Percentiles rank a stretch among this genome's conserved stretches.
These are phyloP conservation scores for Papilio helenus DNA, from an alignment of 1,140 invertebrate genomes.

Conservation along the genomic window DNA sequence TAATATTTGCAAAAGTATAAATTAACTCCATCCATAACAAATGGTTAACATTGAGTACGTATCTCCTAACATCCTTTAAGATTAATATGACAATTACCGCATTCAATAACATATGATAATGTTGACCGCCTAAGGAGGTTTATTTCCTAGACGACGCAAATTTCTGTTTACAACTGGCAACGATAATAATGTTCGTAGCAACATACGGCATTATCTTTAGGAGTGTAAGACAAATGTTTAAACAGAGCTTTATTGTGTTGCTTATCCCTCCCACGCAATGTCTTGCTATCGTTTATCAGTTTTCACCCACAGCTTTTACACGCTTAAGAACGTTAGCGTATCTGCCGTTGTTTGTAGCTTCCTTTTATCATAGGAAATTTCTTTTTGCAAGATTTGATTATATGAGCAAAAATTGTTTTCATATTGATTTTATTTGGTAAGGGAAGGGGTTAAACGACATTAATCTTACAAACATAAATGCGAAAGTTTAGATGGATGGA, in stretches of 20 bases:
- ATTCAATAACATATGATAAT: constrained; percentile 5
- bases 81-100: neutral
- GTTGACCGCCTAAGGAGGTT: constrained; percentile 20
- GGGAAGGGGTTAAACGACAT: too few species aligned
- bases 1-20: too few species aligned
- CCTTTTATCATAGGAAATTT: neutral
- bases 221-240: constrained; percentile 67
- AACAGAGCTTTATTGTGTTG: constrained; percentile 58
- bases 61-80: neutral
- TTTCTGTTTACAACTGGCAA: constrained; percentile 56
- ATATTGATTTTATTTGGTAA: neutral
- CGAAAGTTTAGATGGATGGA: too few species aligned
- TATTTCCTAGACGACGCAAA: constrained; percentile 47
- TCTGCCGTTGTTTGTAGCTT: neutral
- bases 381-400: neutral
- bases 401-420: neutral
- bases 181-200: constrained; percentile 62
- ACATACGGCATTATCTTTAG: constrained; percentile 61
- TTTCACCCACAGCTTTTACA: constrained; percentile 55
- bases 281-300: constrained; percentile 64
- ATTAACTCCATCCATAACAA: neutral
- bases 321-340: constrained; percentile 14
- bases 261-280: constrained; percentile 54
- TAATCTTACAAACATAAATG: too few species aligned
- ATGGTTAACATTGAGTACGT: neutral